These are phyloP conservation scores for Zosterops lateralis DNA, from an alignment of 2,113 vertebrate species.

Conservation along the genomic window DNA sequence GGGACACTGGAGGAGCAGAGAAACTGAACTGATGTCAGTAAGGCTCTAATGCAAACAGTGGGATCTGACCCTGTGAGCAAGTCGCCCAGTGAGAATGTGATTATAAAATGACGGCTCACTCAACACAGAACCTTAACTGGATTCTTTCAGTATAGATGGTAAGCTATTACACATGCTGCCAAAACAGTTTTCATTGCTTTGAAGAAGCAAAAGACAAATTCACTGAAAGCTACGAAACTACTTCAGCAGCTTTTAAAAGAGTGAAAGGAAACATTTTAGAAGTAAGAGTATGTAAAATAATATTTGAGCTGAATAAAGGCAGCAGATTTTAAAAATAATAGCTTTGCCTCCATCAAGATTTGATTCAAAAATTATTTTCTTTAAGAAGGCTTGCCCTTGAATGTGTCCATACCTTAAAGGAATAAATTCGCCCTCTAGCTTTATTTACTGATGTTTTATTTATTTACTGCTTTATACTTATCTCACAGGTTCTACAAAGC, in stretches of 20 bases:
- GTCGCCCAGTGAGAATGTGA: neutral
- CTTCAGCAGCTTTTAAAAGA: neutral
- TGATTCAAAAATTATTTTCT: neutral
- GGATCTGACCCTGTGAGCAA: neutral
- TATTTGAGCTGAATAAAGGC: neutral
- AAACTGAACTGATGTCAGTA: neutral
- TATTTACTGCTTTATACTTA: neutral
- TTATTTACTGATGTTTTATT: neutral
- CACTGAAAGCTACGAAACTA: neutral
- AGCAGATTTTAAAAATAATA: neutral
- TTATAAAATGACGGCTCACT: neutral
- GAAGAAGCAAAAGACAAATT: neutral
- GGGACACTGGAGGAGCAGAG: neutral
- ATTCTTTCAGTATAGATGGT: neutral
- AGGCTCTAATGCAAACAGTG: neutral
- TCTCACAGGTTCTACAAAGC: neutral
- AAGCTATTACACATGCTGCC: neutral
- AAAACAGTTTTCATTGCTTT: neutral
- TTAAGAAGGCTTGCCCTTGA: neutral
- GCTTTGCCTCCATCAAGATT: neutral
- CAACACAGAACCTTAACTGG: neutral
- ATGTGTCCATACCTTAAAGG: neutral
- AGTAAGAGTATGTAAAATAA: neutral
- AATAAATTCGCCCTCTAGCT: neutral
- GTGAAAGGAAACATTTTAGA: neutral